Conservation (phyloP, 2,888 invertebrate genomes). For the Caenorhabditis panamensis region DNA sequence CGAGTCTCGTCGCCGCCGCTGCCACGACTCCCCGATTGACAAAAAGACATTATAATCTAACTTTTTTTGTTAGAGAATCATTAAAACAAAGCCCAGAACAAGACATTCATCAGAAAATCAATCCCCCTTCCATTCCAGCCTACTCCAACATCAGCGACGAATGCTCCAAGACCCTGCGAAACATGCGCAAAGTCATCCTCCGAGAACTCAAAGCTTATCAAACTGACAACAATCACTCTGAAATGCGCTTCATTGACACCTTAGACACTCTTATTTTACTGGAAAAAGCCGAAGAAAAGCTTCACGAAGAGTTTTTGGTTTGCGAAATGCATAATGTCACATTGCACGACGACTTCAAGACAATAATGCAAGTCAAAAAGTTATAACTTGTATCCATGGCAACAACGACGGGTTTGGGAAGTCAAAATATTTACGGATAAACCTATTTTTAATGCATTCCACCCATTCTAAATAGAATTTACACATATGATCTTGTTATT, state of each 20-base stretch:
- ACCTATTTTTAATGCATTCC: no score
- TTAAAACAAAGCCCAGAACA: no score
- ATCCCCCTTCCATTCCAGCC: no score
- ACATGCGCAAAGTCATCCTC: constrained; percentile 43
- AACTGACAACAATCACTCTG: constrained; percentile 25
- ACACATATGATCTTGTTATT: background rate
- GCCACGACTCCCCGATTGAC: no score
- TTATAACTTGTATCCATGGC: constrained; percentile 1
- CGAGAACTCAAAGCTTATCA: constrained; percentile 46
- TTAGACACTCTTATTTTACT: constrained; percentile 33
- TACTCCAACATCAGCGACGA: constrained; percentile 47
- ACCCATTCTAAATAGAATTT: background rate
- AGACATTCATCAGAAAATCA: no score
- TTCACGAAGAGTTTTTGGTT: constrained; percentile 33
- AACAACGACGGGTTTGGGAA: no score
- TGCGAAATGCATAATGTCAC: constrained; percentile 36
- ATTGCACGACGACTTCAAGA: constrained; percentile 32
- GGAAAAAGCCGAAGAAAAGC: constrained; percentile 42
- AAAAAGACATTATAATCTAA: no score
- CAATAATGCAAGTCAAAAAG: constrained; percentile 43
- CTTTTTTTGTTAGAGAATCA: no score
- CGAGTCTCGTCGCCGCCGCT: no score
- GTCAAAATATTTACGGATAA: no score
- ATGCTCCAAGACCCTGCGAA: constrained; percentile 19
- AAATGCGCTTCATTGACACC: constrained; percentile 29